These are phyloP conservation scores for Cottoperca gobio DNA, from an alignment of 2,797 vertebrate genomes.

Conservation along the genomic window DNA sequence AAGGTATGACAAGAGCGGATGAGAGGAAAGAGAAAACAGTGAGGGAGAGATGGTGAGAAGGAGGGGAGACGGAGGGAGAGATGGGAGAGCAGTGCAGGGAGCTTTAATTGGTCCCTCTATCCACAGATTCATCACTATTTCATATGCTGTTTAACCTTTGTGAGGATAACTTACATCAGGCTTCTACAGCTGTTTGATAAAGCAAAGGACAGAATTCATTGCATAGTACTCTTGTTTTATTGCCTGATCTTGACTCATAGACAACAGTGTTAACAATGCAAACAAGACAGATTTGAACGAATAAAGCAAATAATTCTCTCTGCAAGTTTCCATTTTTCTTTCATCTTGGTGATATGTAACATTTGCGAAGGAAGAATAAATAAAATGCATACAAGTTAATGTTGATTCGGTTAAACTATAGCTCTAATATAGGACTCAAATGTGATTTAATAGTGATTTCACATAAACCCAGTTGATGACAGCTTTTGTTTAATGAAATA, in stretches of 20 bases:
- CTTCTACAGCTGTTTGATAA: conserved; percentile 69
- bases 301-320: not conserved
- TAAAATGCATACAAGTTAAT: not conserved
- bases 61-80: not conserved
- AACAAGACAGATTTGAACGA: conserved; percentile 13
- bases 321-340: not conserved
- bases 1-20: conserved; percentile 57
- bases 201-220: conserved; percentile 51
- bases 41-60: conserved; percentile 28
- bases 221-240: conserved; percentile 29
- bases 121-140: conserved; percentile 85
- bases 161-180: conserved; percentile 78
- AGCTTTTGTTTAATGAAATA: not conserved
- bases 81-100: conserved; percentile 42
- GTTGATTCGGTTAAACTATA: not conserved
- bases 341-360: not conserved
- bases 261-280: conserved; percentile 6
- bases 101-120: conserved; percentile 89
- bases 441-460: not conserved
- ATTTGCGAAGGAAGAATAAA: not conserved
- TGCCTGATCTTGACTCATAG: conserved; percentile 16
- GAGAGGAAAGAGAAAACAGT: conserved; percentile 37
- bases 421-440: not conserved
- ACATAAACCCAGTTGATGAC: not conserved
- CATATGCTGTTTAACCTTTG: conserved; percentile 90